Evolutionary conservation across 1,140 invertebrate species (phyloP), one percentile per base, ranked within the genome.

Genomic region (Sogatella furcifera): DNA sequence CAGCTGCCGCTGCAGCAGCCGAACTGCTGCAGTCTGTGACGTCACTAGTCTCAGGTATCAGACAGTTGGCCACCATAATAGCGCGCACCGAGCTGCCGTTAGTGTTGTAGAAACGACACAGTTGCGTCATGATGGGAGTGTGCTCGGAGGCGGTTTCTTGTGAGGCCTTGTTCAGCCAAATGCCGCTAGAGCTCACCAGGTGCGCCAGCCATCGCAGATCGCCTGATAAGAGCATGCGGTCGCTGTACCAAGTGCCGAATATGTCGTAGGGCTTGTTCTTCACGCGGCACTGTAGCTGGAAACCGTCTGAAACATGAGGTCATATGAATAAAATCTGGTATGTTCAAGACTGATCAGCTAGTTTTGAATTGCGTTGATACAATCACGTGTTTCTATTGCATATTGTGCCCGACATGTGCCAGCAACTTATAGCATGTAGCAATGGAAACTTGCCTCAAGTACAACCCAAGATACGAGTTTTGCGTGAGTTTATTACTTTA

Each of bases 221-320:
- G 46, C 90, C 90, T 19, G 89, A 92, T 46, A 94, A 70, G 5
- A 93, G 74, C 73, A 90, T 86, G 64, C 81, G 80, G 68, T 92
- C 88, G 69, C 86, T 90, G 67, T 89, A 92, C 90, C 90, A 94
- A 42, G 88, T 87, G 15, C 90, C 90, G 76, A 92, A 92, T 65
- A 92, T 87, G 73, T 93, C 90, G 69, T 91, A 92, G 0, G 91
- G 91, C 64, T 91, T 90, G 75, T 92, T 93, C 21, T 84, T 78
- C 6, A 92, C 85, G 57, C 89, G 77, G 67, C 89, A 91, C 68
- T 90, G 86, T 11, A 92, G 75, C 66, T 83, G 73, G 69, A 90
- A 90, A 15, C 79, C 78, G 71, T 80, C 84, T 83, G 64, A 28
- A 28, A 28, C n/a, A 54, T n/a, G 52, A 11, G 52, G 52, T 21